Base-by-base conservation (phyloP, 2,797 vertebrate genomes). In the Mionectes olivaceus region DNA sequence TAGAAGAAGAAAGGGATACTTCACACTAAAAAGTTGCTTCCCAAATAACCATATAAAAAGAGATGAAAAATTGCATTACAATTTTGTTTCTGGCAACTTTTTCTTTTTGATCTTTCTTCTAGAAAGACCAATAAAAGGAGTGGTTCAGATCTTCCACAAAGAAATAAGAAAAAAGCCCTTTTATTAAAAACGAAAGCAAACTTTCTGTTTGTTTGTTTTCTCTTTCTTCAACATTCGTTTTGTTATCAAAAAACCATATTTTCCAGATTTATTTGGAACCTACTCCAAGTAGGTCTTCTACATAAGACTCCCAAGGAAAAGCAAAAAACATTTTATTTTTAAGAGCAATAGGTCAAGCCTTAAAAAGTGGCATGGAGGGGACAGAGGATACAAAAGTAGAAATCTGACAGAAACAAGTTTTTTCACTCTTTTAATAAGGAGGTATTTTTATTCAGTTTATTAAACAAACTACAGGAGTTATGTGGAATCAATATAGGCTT, bases 401-500 rank as follows among this genome's bases (percentile, higher is more conserved):
- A 49, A 27, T 12, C 32, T 80, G 27, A 9, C 21, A 67, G 67
- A 46, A 69, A 47, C 2, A 6, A 24, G 7, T 2, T 27, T 64
- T 28, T 28, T 75, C 19, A 12, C 3, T 70, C n/a, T 65, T 76
- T 61, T 7, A 33, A 21, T 22, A 22, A 11, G 10, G 56, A 50
- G 13, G 22, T 23, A 17, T 30, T 65, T 55, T 65, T 65, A 60
- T 53, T 39, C 49, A 64, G 13, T 35, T 74, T 55, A n/a, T 44
- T 17, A 28, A 50, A 28, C 12, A 69, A 92, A n/a, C 30, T 41
- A 8, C 16, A 30, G n/a, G 24, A 43, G 5, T 56, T 81, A 61
- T 0, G 2, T 61, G 8, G n/a, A 46, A 60, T 37, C 2, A n/a
- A 13, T 28, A 13, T 28, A 17, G 24, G 8, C 5, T 6, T 64